Percentiles rank a stretch among this genome's conserved stretches.
Conservation (phyloP, 2,797 vertebrate genomes). For the Crypturellus tataupa region DNA sequence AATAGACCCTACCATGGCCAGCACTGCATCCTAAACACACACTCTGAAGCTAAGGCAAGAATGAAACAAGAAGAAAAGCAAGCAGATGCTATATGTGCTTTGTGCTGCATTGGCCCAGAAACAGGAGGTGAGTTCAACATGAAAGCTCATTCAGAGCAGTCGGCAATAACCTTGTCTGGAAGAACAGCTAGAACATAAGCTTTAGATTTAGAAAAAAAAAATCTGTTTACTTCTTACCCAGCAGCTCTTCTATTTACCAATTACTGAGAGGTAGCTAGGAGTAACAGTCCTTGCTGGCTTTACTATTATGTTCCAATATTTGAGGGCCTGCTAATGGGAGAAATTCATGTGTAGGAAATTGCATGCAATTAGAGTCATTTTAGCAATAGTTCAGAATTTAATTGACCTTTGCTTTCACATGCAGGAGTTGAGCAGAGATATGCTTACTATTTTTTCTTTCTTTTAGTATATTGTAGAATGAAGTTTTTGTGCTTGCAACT, state of each 20-base stretch:
- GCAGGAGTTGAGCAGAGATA: background rate
- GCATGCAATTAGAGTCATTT: slow-evolving; percentile 31
- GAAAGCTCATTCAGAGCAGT: background rate
- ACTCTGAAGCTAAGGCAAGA: background rate
- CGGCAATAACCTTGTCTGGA: slow-evolving; percentile 28
- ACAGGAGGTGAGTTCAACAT: fast-evolving
- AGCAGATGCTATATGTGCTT: background rate
- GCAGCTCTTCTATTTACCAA: slow-evolving; percentile 50
- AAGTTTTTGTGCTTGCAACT: background rate
- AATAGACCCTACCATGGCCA: background rate
- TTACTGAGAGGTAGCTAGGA: slow-evolving; percentile 63
- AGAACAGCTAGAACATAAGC: background rate
- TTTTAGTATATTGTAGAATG: background rate
- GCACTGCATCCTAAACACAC: background rate
- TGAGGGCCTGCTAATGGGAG: slow-evolving; percentile 34
- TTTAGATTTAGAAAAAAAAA: background rate
- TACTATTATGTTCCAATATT: slow-evolving; percentile 19
- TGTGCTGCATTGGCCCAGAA: background rate
- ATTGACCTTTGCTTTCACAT: slow-evolving; percentile 61
- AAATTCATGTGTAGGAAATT: slow-evolving; percentile 41
- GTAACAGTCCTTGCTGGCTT: slow-evolving; percentile 60
- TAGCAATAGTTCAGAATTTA: background rate
- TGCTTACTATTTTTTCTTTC: background rate
- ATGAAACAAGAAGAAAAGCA: background rate
- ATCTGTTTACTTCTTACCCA: slow-evolving; percentile 25